Base-by-base conservation (phyloP, 1,140 invertebrate genomes). In the Neotoxoptera formosana region DNA sequence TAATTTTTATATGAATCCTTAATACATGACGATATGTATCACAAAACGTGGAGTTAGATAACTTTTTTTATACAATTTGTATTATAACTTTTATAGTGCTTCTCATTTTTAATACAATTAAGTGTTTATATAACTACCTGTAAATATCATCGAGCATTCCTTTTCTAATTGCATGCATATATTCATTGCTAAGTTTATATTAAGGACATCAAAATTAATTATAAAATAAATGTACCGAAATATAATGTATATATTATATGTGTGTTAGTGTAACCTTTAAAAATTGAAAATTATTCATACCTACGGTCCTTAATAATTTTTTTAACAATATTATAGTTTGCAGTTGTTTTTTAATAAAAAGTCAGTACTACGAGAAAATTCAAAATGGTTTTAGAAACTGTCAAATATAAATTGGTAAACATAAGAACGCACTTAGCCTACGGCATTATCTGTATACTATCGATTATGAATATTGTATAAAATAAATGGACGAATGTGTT, bases 381-480 rank as follows among this genome's bases (percentile, higher is more conserved):
- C 30, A n/a, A 76, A 76, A 76, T 76, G 17, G 60, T 76, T 76
- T 67, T 76, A 76, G 60, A n/a, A 17, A n/a, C n/a, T 76, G 30
- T n/a, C 60, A n/a, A 30, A n/a, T 76, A 76, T 76, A n/a, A 76
- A 76, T 76, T 76, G n/a, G n/a, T 76, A 76, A 76, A n/a, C 60
- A 76, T 76, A 76, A 76, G 14, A 76, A 76, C 14, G 14, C 60
- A 76, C 60, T 67, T 76, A 76, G 30, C 6, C 60, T 76, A 76
- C n/a, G 30, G 17, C 51, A 53, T 53, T n/a, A 17, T 0, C 60
- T 76, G 30, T 76, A 76, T 76, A 7, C 11, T 76, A n/a, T n/a
- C n/a, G 11, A 76, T 76, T n/a, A n/a, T n/a, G 30, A n/a, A 67
- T n/a, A 11, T n/a, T 76, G 14, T 76, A 17, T n/a, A n/a, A 76